Base-by-base conservation (phyloP, 2,113 vertebrate genomes). In the Cromileptes altivelis region DNA sequence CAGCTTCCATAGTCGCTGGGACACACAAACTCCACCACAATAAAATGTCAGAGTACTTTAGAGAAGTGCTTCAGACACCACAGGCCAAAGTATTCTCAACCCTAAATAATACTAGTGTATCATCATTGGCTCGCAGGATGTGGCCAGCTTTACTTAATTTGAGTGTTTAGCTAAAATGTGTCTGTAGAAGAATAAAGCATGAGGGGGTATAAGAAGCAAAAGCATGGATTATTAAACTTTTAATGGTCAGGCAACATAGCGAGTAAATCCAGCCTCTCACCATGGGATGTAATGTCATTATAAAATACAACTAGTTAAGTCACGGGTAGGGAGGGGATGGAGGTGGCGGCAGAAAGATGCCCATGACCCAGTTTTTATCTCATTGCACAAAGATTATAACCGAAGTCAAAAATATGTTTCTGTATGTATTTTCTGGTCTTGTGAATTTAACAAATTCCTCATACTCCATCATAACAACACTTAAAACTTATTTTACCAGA, bases 211-310 rank as follows among this genome's bases (percentile, higher is more conserved):
- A 13, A 63, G 23, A 17, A 52, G 15, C 19, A 64, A 72, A 75
- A 47, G 19, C 40, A 67, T 52, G 61, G 56, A 53, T 79, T 78
- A 53, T 86, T 69, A 68, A 27, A 85, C 57, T 73, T 84, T 68
- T 55, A 84, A 83, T 27, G 60, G 60, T 55, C 49, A 50, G 69
- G 27, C 30, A 50, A 30, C 56, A 42, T 4, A 67, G 21, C 7
- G 37, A 73, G 27, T 47, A 37, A 75, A 79, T 56, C 19, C 8
- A n/a, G 49, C 30, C 37, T 56, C 53, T 30, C 53, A 56, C 42
- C 12, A 19, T 61, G 23, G 25, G 33, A 61, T 76, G 47, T 61
- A 47, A 65, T 70, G 53, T 67, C 52, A 77, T 68, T 68, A 62
- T 57, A 56, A 77, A 67, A 85, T 50, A 80, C n/a, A 70, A 50